phyloP scores from a whole-genome alignment of 2,888 invertebrate species.

The Drosophila robusta region DNA sequence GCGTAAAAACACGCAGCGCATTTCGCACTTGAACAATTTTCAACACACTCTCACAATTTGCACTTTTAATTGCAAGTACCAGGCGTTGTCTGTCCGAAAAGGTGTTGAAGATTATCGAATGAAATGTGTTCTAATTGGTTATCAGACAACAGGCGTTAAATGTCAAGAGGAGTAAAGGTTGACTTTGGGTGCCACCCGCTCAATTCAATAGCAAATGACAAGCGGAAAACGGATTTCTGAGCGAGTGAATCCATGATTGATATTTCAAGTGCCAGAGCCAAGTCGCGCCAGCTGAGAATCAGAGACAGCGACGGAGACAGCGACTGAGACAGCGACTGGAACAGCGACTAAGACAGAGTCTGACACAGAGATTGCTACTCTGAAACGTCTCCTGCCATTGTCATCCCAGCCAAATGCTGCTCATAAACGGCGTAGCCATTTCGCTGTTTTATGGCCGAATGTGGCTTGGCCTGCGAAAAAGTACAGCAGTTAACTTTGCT shows the following conservation, averaged over 20 bases:
- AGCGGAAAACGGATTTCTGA: constrained; percentile 76
- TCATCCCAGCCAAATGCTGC: constrained; percentile 47
- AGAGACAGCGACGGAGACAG: neutral
- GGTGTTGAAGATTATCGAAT: constrained; percentile 42
- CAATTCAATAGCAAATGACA: constrained; percentile 63
- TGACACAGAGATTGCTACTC: constrained; percentile 2
- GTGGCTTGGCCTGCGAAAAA: no score
- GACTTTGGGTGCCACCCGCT: constrained; percentile 4
- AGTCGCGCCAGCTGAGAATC: constrained; percentile 14
- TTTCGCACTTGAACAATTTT: constrained; percentile 50
- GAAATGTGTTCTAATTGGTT: constrained; percentile 58
- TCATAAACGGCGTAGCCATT: constrained; percentile 11
- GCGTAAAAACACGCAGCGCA: constrained; percentile 54
- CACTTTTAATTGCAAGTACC: constrained; percentile 62
- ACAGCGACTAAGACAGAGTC: neutral
- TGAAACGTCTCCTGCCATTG: constrained; percentile 15
- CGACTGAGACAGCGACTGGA: neutral
- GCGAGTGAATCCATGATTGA: constrained; percentile 67
- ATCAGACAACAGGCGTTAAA: constrained; percentile 28
- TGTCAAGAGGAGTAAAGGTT: neutral
- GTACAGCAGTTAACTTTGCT: no score
- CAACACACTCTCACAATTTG: constrained; percentile 51
- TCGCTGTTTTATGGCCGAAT: constrained; percentile 10
- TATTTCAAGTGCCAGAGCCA: constrained; percentile 50
- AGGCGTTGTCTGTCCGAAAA: constrained; percentile 20